Conservation (phyloP, 2,888 invertebrate species). For the Ormia ochracea region DNA sequence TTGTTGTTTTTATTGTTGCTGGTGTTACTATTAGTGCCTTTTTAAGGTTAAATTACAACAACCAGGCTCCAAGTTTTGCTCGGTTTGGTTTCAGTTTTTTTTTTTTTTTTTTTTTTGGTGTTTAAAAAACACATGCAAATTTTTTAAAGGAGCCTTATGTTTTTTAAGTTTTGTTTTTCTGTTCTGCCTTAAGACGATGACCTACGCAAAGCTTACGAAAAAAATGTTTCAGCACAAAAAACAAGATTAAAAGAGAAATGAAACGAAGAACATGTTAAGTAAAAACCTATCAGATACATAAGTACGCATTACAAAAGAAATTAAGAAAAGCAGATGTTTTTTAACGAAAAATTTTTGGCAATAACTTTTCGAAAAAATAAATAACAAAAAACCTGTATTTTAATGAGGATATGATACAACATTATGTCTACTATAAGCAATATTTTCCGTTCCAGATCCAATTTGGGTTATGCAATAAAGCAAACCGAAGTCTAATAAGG, state of each 20-base stretch:
- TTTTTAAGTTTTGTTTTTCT: slow-evolving; percentile 21
- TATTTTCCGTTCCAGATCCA: too few relatives aligned
- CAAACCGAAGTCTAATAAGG: too few relatives aligned
- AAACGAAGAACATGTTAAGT: not conserved
- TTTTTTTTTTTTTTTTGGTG: slow-evolving; percentile 59
- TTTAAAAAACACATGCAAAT: slow-evolving; percentile 62
- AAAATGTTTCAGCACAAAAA: slow-evolving; percentile 30
- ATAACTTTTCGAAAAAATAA: not conserved
- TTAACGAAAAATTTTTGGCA: not conserved
- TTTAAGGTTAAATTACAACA: slow-evolving; percentile 58
- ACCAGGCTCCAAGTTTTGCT: slow-evolving; percentile 52
- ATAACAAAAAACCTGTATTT: not conserved
- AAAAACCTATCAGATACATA: not conserved
- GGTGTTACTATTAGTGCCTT: slow-evolving; percentile 35
- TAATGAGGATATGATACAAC: not conserved
- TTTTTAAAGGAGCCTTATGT: slow-evolving; percentile 62
- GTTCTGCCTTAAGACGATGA: slow-evolving; percentile 66
- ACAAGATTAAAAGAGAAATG: slow-evolving; percentile 19
- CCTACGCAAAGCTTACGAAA: slow-evolving; percentile 68
- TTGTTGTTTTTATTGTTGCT: slow-evolving; percentile 24
- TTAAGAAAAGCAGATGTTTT: slow-evolving; percentile 55
- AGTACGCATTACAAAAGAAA: slow-evolving; percentile 38
- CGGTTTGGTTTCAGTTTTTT: not conserved
- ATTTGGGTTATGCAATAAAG: too few relatives aligned
- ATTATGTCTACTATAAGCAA: too few relatives aligned